Evolutionary conservation across 2,113 vertebrate species (phyloP).

Genomic region (Tylochromis polylepis): DNA sequence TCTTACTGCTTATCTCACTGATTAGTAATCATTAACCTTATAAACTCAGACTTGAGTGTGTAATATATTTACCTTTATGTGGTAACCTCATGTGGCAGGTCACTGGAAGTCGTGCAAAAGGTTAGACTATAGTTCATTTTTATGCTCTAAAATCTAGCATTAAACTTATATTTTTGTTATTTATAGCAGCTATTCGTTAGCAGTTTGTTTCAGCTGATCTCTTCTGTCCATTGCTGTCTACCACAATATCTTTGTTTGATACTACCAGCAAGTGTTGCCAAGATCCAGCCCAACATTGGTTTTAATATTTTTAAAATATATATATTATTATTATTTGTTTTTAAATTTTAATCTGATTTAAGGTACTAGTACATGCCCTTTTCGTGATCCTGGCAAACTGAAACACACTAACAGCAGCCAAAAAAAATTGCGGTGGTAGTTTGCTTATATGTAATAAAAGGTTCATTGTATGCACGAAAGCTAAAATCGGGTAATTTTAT

Average conservation of each 20-base stretch:
- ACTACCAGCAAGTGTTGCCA: neutral
- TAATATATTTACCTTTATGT: neutral
- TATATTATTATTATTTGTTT: neutral
- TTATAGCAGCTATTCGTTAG: neutral
- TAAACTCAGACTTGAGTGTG: neutral
- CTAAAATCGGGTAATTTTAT: neutral
- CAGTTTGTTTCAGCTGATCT: fast-evolving
- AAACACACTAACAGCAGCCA: neutral
- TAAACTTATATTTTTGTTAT: neutral
- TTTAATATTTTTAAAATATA: no score
- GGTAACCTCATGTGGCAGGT: neutral
- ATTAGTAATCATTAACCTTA: constrained; percentile 8
- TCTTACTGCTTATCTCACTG: neutral
- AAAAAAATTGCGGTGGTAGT: neutral
- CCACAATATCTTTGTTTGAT: neutral
- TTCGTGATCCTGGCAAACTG: neutral
- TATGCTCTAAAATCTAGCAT: neutral
- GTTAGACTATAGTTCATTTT: neutral
- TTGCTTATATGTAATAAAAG: fast-evolving
- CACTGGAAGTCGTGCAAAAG: neutral
- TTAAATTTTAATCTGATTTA: neutral
- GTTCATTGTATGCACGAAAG: neutral
- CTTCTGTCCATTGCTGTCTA: neutral
- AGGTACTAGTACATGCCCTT: neutral
- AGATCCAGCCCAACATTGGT: neutral